Percentiles rank a stretch among this genome's conserved stretches.
Conservation (phyloP, 2,797 vertebrate species). For the Pseudopleuronectes americanus region DNA sequence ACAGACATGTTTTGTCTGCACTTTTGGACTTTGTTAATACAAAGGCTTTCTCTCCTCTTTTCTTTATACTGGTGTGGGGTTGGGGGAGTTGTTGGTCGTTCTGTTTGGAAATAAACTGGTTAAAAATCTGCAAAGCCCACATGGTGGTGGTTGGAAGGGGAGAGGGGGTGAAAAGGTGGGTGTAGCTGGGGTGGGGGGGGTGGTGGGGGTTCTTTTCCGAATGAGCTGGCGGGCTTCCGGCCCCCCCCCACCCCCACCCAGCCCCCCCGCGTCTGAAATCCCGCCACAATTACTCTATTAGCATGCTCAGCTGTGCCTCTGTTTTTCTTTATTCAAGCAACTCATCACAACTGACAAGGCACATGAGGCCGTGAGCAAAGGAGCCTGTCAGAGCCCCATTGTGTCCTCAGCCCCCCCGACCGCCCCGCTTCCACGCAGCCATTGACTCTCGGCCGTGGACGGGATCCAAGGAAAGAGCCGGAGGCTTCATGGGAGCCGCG, state of each 20-base stretch:
- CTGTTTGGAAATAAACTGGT: constrained; percentile 63
- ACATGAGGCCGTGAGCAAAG: constrained; percentile 77
- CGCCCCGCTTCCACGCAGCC: constrained; percentile 54
- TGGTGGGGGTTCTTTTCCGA: constrained; percentile 24
- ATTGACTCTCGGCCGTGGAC: constrained; percentile 65
- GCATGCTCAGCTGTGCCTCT: constrained; percentile 79
- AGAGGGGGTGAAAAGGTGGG: constrained; percentile 43
- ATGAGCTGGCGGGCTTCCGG: constrained; percentile 62
- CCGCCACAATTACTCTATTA: constrained; percentile 80
- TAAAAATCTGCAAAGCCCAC: constrained; percentile 64
- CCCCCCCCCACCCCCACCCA: constrained; percentile 15
- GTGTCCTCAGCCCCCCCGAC: constrained; percentile 56
- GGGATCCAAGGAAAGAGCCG: constrained; percentile 62
- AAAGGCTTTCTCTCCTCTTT: constrained; percentile 19
- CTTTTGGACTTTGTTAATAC: constrained; percentile 63
- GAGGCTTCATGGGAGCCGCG: constrained; percentile 69
- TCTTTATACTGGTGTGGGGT: constrained; percentile 32
- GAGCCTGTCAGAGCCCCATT: constrained; percentile 75
- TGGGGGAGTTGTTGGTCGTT: constrained; percentile 27
- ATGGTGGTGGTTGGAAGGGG: constrained; percentile 35
- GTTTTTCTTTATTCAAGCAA: constrained; percentile 75
- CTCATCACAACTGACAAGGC: constrained; percentile 76
- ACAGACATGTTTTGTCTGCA: constrained; percentile 81
- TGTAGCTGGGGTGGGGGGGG: background rate
- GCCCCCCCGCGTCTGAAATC: constrained; percentile 53